Percentiles rank a stretch among this genome's conserved stretches.
Evolutionary conservation across 2,113 vertebrate species (phyloP).

Genomic region (Gnathonemus longibarbis): DNA sequence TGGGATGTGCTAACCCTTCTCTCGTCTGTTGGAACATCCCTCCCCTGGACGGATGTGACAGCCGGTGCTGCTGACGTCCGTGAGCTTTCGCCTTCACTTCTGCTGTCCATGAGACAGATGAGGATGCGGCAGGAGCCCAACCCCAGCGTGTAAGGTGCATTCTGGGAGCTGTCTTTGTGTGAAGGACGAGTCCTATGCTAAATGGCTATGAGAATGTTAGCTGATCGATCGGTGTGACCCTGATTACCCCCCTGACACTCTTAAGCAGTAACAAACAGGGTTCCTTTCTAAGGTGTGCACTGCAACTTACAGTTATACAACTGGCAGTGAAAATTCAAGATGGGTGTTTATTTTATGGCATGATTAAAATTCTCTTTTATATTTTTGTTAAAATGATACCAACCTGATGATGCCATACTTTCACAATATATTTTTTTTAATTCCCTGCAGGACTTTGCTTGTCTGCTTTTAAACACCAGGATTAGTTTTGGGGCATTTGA

Average conservation of each 20-base stretch:
- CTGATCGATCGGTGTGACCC: neutral
- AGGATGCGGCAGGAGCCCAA: neutral
- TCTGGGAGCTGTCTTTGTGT: neutral
- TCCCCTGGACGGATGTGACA: neutral
- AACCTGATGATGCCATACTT: neutral
- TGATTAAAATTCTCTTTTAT: neutral
- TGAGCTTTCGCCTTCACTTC: neutral
- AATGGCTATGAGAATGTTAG: neutral
- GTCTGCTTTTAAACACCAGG: neutral
- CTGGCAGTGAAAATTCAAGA: neutral
- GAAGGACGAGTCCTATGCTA: neutral
- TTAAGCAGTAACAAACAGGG: neutral
- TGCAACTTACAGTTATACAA: neutral
- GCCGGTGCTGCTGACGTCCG: neutral
- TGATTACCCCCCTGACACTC: neutral
- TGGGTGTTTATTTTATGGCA: neutral
- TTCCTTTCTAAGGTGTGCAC: neutral
- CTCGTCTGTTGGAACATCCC: neutral
- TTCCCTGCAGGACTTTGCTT: neutral
- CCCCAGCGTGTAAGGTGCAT: neutral
- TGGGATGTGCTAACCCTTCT: neutral
- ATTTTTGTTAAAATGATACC: neutral
- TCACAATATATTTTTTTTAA: neutral
- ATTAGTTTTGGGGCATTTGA: neutral
- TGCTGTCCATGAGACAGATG: neutral